A percentile compares a stretch with the other conserved stretches of the same genome.
Conservation (phyloP, 2,888 invertebrate species). For the Boloria selene region DNA sequence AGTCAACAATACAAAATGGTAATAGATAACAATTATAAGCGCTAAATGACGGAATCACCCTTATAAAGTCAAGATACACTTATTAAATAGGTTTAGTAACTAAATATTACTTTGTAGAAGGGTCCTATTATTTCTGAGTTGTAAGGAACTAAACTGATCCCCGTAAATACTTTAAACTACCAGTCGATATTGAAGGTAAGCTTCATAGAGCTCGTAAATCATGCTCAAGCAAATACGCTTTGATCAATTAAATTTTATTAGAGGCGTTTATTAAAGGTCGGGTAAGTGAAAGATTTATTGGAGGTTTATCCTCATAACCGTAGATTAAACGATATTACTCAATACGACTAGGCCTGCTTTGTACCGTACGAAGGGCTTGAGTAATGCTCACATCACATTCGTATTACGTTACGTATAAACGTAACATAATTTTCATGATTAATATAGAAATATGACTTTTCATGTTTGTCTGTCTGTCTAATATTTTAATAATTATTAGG, state of each 20-base stretch:
- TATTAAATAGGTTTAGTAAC: too few relatives aligned
- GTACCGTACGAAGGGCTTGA: slow-evolving; percentile 53
- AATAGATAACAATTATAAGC: too few relatives aligned
- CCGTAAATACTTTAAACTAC: slow-evolving; percentile 17
- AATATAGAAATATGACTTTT: too few relatives aligned
- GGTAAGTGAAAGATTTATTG: slow-evolving; percentile 79
- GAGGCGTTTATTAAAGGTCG: slow-evolving; percentile 74
- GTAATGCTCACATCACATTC: slow-evolving; percentile 3
- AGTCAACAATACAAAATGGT: too few relatives aligned
- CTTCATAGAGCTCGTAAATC: slow-evolving; percentile 55
- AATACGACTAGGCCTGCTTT: slow-evolving; percentile 49
- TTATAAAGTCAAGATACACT: too few relatives aligned
- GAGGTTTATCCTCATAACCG: slow-evolving; percentile 79
- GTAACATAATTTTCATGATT: too few relatives aligned
- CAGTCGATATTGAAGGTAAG: slow-evolving; percentile 34
- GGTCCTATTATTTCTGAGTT: background rate
- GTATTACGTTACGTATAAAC: background rate
- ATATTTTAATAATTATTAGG: too few relatives aligned
- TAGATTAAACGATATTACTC: slow-evolving; percentile 71
- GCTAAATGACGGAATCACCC: too few relatives aligned
- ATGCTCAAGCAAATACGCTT: slow-evolving; percentile 64
- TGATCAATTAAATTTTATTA: slow-evolving; percentile 80
- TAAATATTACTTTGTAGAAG: too few relatives aligned
- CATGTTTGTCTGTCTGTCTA: too few relatives aligned
- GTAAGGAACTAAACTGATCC: slow-evolving; percentile 14